Base-by-base conservation (phyloP, 1,140 invertebrate genomes). In the Camponotus vicinus region DNA sequence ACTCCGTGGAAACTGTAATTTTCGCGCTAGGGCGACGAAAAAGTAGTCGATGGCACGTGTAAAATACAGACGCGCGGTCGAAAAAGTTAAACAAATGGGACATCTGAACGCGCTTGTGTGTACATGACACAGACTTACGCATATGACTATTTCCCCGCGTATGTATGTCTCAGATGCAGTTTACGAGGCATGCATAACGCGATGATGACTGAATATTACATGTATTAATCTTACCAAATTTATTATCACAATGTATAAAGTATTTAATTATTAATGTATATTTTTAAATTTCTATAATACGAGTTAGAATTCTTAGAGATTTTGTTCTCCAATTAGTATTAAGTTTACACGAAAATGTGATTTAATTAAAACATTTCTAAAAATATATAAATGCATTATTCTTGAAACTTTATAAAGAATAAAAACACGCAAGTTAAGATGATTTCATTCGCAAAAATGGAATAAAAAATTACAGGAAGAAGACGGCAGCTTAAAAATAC, bases 1-100 rank as follows among this genome's bases (percentile, higher is more conserved):
- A 95, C 94, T 94, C 92, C 82, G 73, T 91, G 91, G 91, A 93
- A 95, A 94, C 94, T 93, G 93, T 93, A 94, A 94, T 94, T 95
- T 94, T 93, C 93, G 85, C 88, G 89, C 86, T 75, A 86, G 88
- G 90, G 49, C 66, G 86, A 69, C 61, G 67, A 86, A 84, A 88
- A 76, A 84, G 61, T 34, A 70, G 85, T 85, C 73, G 67, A 85
- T 78, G 82, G 52, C 69, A 40, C 57, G 64, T 66, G 78, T 88
- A 84, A 88, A 88, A 87, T 87, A 87, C 85, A 55, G 67, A 34
- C 76, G 21, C 76, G 21, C 11, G 18, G 42, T 21, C n/a, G 66
- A 89, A 89, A 89, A 87, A 89, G 86, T 89, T 89, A 89, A 89
- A 89, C 80, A 85, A 87, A 89, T 87, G 80, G 85, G 67, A 67